Base-by-base conservation (phyloP, 1,140 invertebrate genomes). In the Drepana arcuata region DNA sequence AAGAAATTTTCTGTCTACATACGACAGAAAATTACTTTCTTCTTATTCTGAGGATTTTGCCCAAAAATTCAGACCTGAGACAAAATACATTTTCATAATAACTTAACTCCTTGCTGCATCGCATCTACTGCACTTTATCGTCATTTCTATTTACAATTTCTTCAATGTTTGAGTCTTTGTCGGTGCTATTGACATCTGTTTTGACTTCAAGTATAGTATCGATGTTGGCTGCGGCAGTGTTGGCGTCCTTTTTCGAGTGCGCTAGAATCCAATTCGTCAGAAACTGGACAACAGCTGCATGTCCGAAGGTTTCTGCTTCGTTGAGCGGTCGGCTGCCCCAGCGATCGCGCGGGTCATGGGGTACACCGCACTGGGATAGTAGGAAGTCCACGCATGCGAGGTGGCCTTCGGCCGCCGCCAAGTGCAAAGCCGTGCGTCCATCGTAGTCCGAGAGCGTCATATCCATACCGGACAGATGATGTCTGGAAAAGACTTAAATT, bases 361-460 rank as follows among this genome's bases (percentile, higher is more conserved):
- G 89, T 1, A 96, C 94, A 30, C 88, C 86, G 68, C 95, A 97
- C 24, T 95, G 92, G 39, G 93, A 90, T 24, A 96, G 84, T 5
- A 97, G 84, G 68, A 97, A 96, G 67, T 93, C 89, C 0, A 97
- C 94, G 57, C 93, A 93, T 47, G 95, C 89, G 7, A 94, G 66
- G 59, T 97, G 94, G 0, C 95, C 95, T 81, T 97, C 95, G 14
- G 94, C 92, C 2, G 95, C 91, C 16, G 95, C 94, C 60, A 97
- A 87, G 83, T 98, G 96, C 7, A 98, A 85, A 4, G 95, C 95
- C 11, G 95, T 97, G 25, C 95, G 87, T 0, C 95, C 95, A 70
- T 98, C 95, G 70, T 97, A 96, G 74, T 97, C 96, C 7, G 93
- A 90, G 39, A 95, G 74, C 0, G 91, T 92, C 90, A 97, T 96